phyloP scores from a whole-genome alignment of 2,113 vertebrate genomes.

The Narcine bancroftii region DNA sequence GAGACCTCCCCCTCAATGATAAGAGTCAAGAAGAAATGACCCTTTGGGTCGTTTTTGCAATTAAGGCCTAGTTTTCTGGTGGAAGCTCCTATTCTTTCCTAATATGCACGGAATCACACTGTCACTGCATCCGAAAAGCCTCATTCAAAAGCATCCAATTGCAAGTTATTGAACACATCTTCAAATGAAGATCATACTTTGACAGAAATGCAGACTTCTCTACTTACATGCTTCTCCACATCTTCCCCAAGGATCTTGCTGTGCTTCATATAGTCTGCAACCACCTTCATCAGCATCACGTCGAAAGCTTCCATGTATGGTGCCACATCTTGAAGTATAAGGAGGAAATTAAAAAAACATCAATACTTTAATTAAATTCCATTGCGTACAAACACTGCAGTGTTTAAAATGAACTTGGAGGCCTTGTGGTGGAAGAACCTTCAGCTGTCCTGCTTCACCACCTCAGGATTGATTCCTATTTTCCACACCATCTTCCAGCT shows the following conservation, averaged over 20 bases:
- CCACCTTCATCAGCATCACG: conserved; percentile 64
- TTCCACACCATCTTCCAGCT: too few relatives aligned
- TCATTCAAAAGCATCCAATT: too few relatives aligned
- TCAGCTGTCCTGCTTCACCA: not conserved
- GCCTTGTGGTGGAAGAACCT: not conserved
- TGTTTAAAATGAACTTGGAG: not conserved
- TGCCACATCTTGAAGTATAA: conserved; percentile 55
- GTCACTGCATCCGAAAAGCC: too few relatives aligned
- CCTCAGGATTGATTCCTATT: not conserved
- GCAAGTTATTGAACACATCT: not conserved
- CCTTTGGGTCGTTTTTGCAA: too few relatives aligned
- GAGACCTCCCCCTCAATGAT: too few relatives aligned
- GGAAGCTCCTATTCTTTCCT: too few relatives aligned
- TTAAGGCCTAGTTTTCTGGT: too few relatives aligned
- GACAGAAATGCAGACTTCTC: not conserved
- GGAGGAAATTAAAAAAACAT: not conserved
- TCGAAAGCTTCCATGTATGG: conserved; percentile 81
- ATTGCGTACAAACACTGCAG: not conserved
- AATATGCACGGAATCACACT: too few relatives aligned
- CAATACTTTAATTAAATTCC: not conserved
- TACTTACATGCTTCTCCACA: conserved; percentile 87
- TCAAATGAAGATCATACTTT: not conserved
- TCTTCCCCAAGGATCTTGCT: conserved; percentile 79
- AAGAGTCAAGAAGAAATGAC: too few relatives aligned
- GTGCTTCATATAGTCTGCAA: conserved; percentile 75